Evolutionary conservation across 2,113 vertebrate species (phyloP), one percentile per base, ranked within the genome.

Genomic region (Lampris megalopsis): DNA sequence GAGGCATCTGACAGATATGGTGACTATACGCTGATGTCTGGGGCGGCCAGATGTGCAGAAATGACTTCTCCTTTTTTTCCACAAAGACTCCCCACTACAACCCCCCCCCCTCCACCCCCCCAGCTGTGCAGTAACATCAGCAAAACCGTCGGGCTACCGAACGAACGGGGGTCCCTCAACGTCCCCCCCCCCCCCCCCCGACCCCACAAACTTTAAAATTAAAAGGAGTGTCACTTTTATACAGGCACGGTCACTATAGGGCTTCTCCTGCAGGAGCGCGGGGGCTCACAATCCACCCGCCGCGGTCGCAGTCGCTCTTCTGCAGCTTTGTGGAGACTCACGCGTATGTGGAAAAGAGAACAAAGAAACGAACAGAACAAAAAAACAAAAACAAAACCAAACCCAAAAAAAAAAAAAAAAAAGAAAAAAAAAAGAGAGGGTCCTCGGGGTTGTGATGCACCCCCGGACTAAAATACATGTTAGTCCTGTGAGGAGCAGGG

Each of bases 211-310:
- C 62, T 42, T 64, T 60, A 83, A 10, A 54, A 61, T 80, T 81
- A 68, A 83, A 81, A 71, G 77, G 79, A 91, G 89, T 85, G 92
- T 63, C 75, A 75, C 42, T 66, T 75, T 80, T 67, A 73, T 66
- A 74, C 85, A 75, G 68, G 24, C 64, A 71, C 77, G 63, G 76
- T 64, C 73, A 88, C 85, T 24, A 24, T 24, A 24, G 24, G 24
- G 24, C 24, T 24, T 24, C 24, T 24, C 24, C 24, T 24, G 24
- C 24, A 24, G 24, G 24, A 24, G 24, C 24, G 24, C 24, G 24
- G 24, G 24, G 24, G 24, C 24, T 24, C 24, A 24, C 24, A 24
- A 24, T 24, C 24, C 24, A 77, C 73, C 43, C 6, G 41, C 82
- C 60, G 63, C 24, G 1, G 11, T 49, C 69, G 52, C 77, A 48